These are phyloP conservation scores for Fulmarus glacialis DNA, from an alignment of 2,113 vertebrate genomes.

Conservation along the genomic window DNA sequence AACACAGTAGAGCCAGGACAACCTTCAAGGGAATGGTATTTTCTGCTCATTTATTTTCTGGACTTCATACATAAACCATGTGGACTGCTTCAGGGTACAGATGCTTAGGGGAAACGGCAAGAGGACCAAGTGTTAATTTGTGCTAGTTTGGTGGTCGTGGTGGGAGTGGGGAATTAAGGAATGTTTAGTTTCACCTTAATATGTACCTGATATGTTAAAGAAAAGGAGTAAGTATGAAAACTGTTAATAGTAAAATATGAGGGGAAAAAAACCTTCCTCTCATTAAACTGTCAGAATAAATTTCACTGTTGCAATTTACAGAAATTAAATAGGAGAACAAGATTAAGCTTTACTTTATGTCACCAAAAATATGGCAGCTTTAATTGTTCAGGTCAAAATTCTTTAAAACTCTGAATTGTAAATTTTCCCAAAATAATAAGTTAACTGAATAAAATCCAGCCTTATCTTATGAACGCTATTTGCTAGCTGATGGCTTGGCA, in stretches of 20 bases:
- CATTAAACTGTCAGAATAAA: neutral
- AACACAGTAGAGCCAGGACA: neutral
- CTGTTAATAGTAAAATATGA: neutral
- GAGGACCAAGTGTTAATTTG: neutral
- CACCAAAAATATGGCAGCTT: neutral
- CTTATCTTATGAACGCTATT: neutral
- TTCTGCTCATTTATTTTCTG: slow-evolving; percentile 27
- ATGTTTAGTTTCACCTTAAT: neutral
- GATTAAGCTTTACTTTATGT: neutral
- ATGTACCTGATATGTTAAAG: neutral
- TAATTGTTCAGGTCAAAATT: neutral
- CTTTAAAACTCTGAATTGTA: neutral
- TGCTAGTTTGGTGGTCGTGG: neutral
- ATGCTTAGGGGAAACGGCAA: neutral
- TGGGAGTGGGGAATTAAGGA: neutral
- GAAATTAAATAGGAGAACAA: neutral
- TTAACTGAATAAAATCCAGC: neutral
- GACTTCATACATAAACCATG: neutral
- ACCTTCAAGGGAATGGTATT: neutral
- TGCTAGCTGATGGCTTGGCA: neutral
- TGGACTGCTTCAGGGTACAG: neutral
- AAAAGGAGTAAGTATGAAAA: neutral
- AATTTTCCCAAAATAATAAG: neutral
- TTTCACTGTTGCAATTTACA: neutral
- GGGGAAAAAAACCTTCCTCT: neutral